phyloP scores from a whole-genome alignment of 2,888 invertebrate species.

The Lithodes maja region DNA sequence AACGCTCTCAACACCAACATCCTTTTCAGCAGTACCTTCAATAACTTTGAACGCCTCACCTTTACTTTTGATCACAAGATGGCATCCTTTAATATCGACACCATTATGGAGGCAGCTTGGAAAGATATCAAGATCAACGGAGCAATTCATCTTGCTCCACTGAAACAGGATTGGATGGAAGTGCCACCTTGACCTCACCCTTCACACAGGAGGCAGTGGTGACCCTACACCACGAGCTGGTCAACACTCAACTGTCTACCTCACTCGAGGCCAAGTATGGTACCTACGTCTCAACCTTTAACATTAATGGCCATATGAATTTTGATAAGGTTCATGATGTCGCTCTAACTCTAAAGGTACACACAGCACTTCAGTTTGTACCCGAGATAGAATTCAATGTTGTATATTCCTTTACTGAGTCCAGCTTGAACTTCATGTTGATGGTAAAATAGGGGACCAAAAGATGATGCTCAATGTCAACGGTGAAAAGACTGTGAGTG shows the following conservation, averaged over 20 bases:
- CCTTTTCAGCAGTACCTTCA: slow-evolving; percentile 42
- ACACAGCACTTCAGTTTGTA: background rate
- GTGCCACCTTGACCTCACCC: slow-evolving; percentile 50
- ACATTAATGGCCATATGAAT: slow-evolving; percentile 27
- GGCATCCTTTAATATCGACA: slow-evolving; percentile 35
- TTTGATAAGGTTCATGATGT: slow-evolving; percentile 16
- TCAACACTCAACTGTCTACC: slow-evolving; percentile 14
- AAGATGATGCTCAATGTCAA: slow-evolving; percentile 50
- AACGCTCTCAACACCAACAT: slow-evolving; percentile 20
- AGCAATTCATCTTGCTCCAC: slow-evolving; percentile 34
- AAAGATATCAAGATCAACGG: slow-evolving; percentile 54
- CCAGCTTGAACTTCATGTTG: slow-evolving; percentile 19
- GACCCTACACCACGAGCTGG: slow-evolving; percentile 40
- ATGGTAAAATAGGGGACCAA: slow-evolving; percentile 37
- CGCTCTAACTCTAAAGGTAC: slow-evolving; percentile 16
- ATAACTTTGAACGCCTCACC: slow-evolving; percentile 36
- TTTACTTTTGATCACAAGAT: slow-evolving; percentile 47
- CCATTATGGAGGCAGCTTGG: slow-evolving; percentile 50
- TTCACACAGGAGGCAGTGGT: slow-evolving; percentile 42
- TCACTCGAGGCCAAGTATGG: slow-evolving; percentile 45
- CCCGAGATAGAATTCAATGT: slow-evolving; percentile 35
- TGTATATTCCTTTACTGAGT: slow-evolving; percentile 31
- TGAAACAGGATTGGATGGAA: slow-evolving; percentile 36
- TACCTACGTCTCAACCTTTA: background rate
- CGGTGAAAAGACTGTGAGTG: slow-evolving; percentile 34